Evolutionary conservation across 1,140 invertebrate genomes (phyloP).

Genomic region (Philotrypesis tridentata): DNA sequence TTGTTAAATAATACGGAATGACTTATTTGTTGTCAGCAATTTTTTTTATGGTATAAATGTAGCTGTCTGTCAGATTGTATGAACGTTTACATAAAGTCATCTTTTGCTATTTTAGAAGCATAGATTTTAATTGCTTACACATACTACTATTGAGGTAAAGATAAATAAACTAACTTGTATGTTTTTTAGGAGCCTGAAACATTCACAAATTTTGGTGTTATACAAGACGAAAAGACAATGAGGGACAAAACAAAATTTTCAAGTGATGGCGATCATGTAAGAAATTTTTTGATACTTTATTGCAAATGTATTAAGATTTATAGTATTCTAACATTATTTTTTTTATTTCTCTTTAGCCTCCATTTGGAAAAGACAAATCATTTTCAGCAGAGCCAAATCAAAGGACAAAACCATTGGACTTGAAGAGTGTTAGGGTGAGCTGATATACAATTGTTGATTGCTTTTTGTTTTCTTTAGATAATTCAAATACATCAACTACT

Average conservation of each 20-base stretch:
- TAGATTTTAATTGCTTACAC: too few relatives aligned
- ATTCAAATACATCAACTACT: conserved; percentile 8
- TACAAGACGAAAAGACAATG: conserved; percentile 21
- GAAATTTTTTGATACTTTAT: background rate
- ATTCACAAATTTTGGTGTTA: conserved; percentile 18
- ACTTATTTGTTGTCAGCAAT: background rate
- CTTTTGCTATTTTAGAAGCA: too few relatives aligned
- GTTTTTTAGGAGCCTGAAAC: conserved; percentile 50
- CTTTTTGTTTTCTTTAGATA: background rate
- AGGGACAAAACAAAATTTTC: conserved; percentile 24
- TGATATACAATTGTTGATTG: conserved; percentile 22
- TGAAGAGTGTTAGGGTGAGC: conserved; percentile 60
- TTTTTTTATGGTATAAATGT: too few relatives aligned
- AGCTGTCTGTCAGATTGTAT: too few relatives aligned
- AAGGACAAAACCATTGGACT: conserved; percentile 50
- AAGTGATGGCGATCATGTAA: conserved; percentile 30
- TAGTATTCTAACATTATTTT: background rate
- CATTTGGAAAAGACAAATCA: conserved; percentile 24
- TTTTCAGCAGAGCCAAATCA: conserved; percentile 38
- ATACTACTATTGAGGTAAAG: too few relatives aligned
- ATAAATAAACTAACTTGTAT: too few relatives aligned
- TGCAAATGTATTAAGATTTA: background rate
- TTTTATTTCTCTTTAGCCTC: conserved; percentile 29
- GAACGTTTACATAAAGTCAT: too few relatives aligned
- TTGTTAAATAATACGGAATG: background rate